Conservation (phyloP, 2,113 vertebrate genomes). For the Tetrax tetrax region DNA sequence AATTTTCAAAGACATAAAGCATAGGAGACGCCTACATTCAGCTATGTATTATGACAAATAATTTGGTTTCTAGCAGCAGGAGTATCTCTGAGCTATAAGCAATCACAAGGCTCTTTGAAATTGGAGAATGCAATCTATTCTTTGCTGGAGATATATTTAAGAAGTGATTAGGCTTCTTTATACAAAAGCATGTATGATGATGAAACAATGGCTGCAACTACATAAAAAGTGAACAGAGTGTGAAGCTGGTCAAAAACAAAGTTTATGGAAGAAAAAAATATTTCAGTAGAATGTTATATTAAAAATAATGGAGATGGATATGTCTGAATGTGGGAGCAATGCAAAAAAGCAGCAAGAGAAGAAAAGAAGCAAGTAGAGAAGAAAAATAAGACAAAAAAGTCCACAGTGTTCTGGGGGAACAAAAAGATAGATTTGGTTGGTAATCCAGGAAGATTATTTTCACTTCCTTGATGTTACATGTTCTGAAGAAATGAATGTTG, state of each 20-base stretch:
- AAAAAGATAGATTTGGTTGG: not conserved
- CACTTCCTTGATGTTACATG: not conserved
- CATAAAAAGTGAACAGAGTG: not conserved
- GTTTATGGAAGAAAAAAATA: not conserved
- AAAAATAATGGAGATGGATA: not conserved
- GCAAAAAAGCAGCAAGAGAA: not conserved
- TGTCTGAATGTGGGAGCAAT: not conserved
- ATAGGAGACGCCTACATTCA: slow-evolving; percentile 21
- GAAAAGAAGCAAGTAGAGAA: not conserved
- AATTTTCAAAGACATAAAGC: slow-evolving; percentile 38
- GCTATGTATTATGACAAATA: slow-evolving; percentile 33
- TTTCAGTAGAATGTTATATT: not conserved
- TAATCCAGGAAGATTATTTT: not conserved
- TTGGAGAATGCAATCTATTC: not conserved
- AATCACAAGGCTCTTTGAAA: slow-evolving; percentile 32
- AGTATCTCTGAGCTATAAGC: slow-evolving; percentile 6
- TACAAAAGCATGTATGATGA: not conserved
- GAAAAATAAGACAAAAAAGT: not conserved
- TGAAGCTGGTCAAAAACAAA: not conserved
- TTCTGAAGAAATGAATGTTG: not conserved
- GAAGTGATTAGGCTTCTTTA: not conserved
- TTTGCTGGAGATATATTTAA: not conserved
- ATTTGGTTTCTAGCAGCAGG: slow-evolving; percentile 41
- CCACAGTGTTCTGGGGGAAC: not conserved
- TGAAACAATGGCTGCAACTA: slow-evolving; percentile 11